A percentile compares a stretch with the other conserved stretches of the same genome.
Evolutionary conservation across 2,888 invertebrate genomes (phyloP).

Genomic region (Amiota minor): DNA sequence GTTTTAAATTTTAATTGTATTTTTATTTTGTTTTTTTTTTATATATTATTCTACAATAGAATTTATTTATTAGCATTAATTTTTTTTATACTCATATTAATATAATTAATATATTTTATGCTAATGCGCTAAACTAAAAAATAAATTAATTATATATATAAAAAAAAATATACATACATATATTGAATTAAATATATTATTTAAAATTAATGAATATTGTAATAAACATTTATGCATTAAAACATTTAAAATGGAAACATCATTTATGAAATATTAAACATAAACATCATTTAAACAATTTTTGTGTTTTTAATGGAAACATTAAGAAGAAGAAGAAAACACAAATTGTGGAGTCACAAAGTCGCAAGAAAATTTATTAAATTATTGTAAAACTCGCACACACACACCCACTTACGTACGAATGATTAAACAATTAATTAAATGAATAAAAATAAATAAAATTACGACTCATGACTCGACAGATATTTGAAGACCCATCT

Average conservation of each 20-base stretch:
- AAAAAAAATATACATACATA: conserved; percentile 5
- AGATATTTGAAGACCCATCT: too few relatives aligned
- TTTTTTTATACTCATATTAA: too few relatives aligned
- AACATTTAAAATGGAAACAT: conserved; percentile 48
- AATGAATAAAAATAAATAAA: conserved; percentile 13
- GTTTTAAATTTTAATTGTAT: too few relatives aligned
- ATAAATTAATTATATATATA: neutral
- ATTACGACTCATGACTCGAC: neutral
- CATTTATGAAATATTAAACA: too few relatives aligned
- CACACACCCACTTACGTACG: conserved; percentile 9
- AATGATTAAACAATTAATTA: conserved; percentile 14
- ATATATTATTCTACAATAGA: too few relatives aligned
- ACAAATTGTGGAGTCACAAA: conserved; percentile 13
- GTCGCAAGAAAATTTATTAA: neutral
- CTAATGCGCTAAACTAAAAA: neutral
- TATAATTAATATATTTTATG: too few relatives aligned
- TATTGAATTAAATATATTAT: conserved; percentile 26
- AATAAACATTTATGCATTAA: conserved; percentile 39
- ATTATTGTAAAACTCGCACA: conserved; percentile 19
- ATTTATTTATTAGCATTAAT: too few relatives aligned
- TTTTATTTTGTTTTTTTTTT: too few relatives aligned
- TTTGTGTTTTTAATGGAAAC: neutral
- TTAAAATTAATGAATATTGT: too few relatives aligned
- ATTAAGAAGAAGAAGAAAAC: neutral
- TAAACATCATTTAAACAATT: neutral